Evolutionary conservation across 2,113 vertebrate genomes (phyloP).

Genomic region (Embiotoca jacksoni): DNA sequence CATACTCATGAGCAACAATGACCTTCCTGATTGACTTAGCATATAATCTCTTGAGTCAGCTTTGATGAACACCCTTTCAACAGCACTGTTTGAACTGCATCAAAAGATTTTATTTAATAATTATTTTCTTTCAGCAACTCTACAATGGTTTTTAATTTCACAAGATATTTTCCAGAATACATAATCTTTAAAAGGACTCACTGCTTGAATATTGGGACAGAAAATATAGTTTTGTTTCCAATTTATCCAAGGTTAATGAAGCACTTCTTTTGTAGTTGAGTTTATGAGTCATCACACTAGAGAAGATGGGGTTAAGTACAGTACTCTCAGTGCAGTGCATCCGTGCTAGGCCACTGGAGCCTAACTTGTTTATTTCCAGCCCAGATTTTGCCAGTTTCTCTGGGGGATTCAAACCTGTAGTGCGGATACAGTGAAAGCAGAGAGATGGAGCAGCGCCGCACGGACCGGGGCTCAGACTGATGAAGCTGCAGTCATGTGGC

Average conservation of each 20-base stretch:
- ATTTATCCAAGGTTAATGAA: constrained; percentile 1
- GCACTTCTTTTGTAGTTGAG: neutral
- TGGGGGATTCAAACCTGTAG: constrained; percentile 35
- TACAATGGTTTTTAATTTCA: too few relatives aligned
- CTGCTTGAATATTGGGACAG: neutral
- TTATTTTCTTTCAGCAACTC: neutral
- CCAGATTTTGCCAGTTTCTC: constrained; percentile 19
- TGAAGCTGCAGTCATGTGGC: constrained; percentile 53
- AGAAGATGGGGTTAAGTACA: constrained; percentile 17
- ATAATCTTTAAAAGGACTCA: neutral
- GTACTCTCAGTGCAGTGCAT: constrained; percentile 9
- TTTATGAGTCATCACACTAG: constrained; percentile 10
- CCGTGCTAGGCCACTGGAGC: constrained; percentile 8
- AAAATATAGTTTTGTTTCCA: neutral
- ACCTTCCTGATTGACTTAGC: neutral
- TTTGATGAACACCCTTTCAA: neutral
- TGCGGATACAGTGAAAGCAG: constrained; percentile 45
- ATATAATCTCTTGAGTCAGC: constrained; percentile 2
- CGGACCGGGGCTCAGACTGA: constrained; percentile 38
- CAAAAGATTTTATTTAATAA: neutral
- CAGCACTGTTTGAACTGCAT: neutral
- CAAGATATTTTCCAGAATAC: neutral
- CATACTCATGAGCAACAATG: neutral
- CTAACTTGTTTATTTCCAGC: constrained; percentile 44
- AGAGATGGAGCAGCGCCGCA: constrained; percentile 30